Conservation (phyloP, 2,888 invertebrate genomes). For the Meiosimyza platycephala region DNA sequence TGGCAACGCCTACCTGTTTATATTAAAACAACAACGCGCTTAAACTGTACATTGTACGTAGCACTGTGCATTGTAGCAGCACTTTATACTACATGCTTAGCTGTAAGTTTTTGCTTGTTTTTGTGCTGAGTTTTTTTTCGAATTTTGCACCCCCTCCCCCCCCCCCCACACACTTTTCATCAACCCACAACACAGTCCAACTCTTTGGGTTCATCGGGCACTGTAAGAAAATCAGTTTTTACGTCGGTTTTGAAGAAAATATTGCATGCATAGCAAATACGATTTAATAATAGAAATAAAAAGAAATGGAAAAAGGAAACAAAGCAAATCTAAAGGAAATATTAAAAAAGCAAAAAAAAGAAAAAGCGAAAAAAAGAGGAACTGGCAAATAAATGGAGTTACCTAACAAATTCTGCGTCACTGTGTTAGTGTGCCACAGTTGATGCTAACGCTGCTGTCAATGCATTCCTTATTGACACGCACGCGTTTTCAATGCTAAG, state of each 20-base stretch:
- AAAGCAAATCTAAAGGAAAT: no score
- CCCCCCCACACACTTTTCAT: neutral
- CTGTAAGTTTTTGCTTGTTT: neutral
- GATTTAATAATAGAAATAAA: no score
- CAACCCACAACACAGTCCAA: neutral
- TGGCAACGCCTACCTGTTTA: no score
- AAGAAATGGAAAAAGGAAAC: no score
- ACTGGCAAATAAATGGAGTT: neutral
- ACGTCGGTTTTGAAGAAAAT: conserved; percentile 18
- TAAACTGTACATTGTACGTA: no score
- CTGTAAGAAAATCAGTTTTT: conserved; percentile 13
- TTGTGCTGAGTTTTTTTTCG: neutral
- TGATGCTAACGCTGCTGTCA: neutral
- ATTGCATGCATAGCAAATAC: conserved; percentile 24
- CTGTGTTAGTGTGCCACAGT: conserved; percentile 2
- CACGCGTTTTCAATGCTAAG: conserved; percentile 9
- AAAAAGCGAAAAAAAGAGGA: neutral
- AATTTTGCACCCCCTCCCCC: neutral
- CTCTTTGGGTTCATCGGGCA: no score
- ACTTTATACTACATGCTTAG: neutral
- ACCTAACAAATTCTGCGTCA: neutral
- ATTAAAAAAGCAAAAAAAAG: no score
- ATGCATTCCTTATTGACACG: conserved; percentile 9
- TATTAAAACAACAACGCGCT: no score
- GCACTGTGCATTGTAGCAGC: neutral